A percentile compares a stretch with the other conserved stretches of the same genome.
Conservation (phyloP, 1,140 invertebrate species). For the Lepidurus arcticus region DNA sequence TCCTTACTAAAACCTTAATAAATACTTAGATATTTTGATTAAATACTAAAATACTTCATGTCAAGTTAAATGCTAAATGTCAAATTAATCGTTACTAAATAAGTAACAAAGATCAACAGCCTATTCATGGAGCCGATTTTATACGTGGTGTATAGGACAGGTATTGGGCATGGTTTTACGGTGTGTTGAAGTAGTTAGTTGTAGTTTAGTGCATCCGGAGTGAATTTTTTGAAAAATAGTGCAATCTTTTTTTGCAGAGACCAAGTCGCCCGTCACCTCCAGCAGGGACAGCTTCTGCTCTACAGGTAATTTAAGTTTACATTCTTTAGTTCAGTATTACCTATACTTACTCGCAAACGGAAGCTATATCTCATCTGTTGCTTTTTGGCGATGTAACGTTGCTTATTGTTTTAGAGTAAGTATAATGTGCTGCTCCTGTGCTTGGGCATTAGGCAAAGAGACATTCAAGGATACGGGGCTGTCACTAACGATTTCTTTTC, state of each 20-base stretch:
- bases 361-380: too few species aligned
- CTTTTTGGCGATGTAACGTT: background rate
- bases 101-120: too few species aligned
- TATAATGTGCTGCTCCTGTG: background rate
- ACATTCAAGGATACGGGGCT: background rate
- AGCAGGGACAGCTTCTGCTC: background rate
- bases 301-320: background rate
- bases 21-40: too few species aligned
- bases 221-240: background rate
- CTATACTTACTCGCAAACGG: background rate
- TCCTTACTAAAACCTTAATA: background rate
- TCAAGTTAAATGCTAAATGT: too few species aligned
- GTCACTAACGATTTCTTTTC: background rate
- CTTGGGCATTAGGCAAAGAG: slow-evolving; percentile 11
- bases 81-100: too few species aligned
- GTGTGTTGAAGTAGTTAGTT: too few species aligned
- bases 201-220: background rate
- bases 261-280: background rate
- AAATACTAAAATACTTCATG: too few species aligned
- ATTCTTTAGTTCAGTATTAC: background rate
- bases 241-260: background rate
- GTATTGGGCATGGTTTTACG: too few species aligned
- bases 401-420: background rate
- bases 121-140: too few species aligned
- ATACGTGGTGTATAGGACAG: too few species aligned